Percentiles rank a stretch among this genome's conserved stretches.
These are phyloP conservation scores for Arctocebus calabarensis DNA, from an alignment of 2,797 vertebrate genomes.

Conservation along the genomic window DNA sequence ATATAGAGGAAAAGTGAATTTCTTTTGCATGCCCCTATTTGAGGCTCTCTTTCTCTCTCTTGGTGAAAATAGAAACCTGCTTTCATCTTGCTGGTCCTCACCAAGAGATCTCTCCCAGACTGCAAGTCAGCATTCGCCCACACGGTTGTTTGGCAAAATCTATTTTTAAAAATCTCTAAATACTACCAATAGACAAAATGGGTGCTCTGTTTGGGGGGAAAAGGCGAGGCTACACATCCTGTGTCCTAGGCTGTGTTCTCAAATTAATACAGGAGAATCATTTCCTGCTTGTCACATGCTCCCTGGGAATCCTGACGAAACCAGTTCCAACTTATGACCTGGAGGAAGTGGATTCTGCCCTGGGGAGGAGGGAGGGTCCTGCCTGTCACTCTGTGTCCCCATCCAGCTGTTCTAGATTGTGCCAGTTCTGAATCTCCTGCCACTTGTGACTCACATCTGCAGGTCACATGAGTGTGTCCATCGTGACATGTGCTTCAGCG, in stretches of 20 bases:
- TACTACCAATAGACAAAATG: constrained; percentile 81
- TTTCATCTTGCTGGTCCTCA: constrained; percentile 85
- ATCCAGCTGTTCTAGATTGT: constrained; percentile 42
- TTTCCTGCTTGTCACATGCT: neutral
- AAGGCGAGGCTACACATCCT: constrained; percentile 42
- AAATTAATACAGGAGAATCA: constrained; percentile 64
- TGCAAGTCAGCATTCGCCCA: constrained; percentile 87
- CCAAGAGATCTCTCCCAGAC: constrained; percentile 84
- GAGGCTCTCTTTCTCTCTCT: constrained; percentile 71
- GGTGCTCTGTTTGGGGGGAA: constrained; percentile 46
- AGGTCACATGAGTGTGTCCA: constrained; percentile 69
- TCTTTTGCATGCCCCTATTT: constrained; percentile 76
- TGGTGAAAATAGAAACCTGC: constrained; percentile 86
- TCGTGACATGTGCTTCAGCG: constrained; percentile 70
- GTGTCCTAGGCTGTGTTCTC: constrained; percentile 62
- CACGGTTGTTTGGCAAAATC: constrained; percentile 86
- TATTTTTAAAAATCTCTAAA: constrained; percentile 88
- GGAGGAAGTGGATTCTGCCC: rapidly evolving
- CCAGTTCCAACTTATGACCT: neutral
- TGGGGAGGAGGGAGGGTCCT: neutral
- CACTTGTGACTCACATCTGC: constrained; percentile 48
- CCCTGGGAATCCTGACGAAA: neutral
- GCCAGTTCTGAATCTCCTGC: constrained; percentile 35
- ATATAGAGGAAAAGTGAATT: constrained; percentile 83
- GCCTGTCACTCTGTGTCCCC: neutral